Percentiles rank a stretch among this genome's conserved stretches.
Evolutionary conservation across 2,113 vertebrate genomes (phyloP).

Genomic region (Aegithalos caudatus): DNA sequence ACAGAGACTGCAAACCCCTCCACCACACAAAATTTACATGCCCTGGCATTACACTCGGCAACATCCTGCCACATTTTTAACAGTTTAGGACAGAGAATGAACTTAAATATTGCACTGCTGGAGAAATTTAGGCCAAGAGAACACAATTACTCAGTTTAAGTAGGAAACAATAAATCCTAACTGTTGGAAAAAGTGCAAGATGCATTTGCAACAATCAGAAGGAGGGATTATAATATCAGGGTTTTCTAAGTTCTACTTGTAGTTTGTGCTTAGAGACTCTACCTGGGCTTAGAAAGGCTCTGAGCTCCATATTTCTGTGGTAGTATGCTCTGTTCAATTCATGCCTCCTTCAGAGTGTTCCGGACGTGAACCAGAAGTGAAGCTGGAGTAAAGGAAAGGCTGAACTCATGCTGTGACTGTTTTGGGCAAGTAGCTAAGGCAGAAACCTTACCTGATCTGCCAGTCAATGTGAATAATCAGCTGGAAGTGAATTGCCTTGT

Average conservation of each 20-base stretch:
- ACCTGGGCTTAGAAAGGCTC: background rate
- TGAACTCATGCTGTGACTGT: background rate
- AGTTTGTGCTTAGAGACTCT: background rate
- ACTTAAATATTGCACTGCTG: background rate
- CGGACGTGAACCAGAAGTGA: background rate
- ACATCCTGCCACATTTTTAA: background rate
- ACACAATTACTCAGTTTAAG: background rate
- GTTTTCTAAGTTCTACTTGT: background rate
- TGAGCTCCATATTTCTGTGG: background rate
- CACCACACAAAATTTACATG: background rate
- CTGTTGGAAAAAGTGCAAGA: background rate
- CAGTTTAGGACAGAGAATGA: background rate
- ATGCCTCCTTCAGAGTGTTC: background rate
- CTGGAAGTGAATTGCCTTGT: background rate
- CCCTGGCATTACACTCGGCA: background rate
- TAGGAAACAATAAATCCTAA: background rate
- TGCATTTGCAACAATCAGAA: background rate
- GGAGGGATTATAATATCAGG: background rate
- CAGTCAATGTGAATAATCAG: background rate
- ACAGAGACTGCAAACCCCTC: background rate
- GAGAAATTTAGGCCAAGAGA: background rate
- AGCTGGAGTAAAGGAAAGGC: background rate
- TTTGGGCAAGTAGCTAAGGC: background rate
- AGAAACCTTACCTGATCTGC: background rate
- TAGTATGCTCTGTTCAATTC: background rate